Evolutionary conservation across 2,888 invertebrate genomes (phyloP), one percentile per base, ranked within the genome.

Genomic region (Ectemnius lituratus): DNA sequence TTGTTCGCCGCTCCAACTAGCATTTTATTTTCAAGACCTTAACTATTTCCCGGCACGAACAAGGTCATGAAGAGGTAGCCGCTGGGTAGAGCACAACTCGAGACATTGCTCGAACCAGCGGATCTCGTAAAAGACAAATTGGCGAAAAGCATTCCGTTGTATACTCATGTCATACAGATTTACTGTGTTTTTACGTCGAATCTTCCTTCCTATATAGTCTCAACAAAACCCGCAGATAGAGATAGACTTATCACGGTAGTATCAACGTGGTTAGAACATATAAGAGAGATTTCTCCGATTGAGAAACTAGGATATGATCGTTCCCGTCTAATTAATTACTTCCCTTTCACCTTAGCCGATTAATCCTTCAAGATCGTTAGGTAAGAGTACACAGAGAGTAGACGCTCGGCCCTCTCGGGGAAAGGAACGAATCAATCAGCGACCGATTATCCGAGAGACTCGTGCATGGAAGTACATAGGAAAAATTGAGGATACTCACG

Each of bases 401-500:
- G 11, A 6, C 8, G 37, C 8, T 11, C 37, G 37, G 37, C 37
- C 8, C 61, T 47, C 60, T 45, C 14, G 3, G 18, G 2, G 47
- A 20, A 59, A 58, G 28, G 23, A 62, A 18, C 62, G 67, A 76
- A 70, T 70, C 61, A 67, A 74, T 67, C 46, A 62, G 66, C 71
- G 47, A 45, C 57, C 37, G 37, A 8, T 37, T 37, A 68, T 63
- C 28, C 28, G 56, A 13, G 47, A 57, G 56, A 58, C 69, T 49
- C 49, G 57, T 14, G 20, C 64, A 37, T 37, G 37, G 60, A 64
- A 46, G 27, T 47, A 37, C 18, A n/a, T 18, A n/a, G 73, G 68
- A 65, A 74, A 84, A 84, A 86, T 86, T 79, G 81, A 76, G 68
- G 66, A 83, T 79, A 84, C 79, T 76, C 85, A 85, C 84, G 86